A percentile compares a stretch with the other conserved stretches of the same genome.
phyloP scores from a whole-genome alignment of 2,797 vertebrate species.

The Anniella stebbinsi region DNA sequence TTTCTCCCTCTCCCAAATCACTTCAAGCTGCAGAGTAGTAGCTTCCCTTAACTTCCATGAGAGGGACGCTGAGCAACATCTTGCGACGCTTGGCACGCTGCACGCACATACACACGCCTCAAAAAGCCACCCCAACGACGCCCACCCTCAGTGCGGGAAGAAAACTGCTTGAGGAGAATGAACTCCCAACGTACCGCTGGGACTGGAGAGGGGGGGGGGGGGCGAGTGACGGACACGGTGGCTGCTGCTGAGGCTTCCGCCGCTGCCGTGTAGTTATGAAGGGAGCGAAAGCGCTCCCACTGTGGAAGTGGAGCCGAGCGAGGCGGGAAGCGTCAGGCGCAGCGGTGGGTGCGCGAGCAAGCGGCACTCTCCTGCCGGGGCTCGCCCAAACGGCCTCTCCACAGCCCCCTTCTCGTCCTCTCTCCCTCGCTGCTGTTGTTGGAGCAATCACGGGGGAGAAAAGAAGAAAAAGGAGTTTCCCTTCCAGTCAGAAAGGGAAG shows the following conservation, averaged over 20 bases:
- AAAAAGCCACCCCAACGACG: conserved; percentile 27
- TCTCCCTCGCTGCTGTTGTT: conserved; percentile 52
- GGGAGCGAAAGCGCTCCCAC: not conserved
- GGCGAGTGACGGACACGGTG: conserved; percentile 23
- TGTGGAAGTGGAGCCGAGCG: not conserved
- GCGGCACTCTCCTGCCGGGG: conserved; percentile 39
- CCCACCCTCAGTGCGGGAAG: not conserved
- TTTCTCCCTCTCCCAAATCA: conserved; percentile 64
- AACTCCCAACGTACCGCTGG: conserved; percentile 58
- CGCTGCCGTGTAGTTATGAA: not conserved
- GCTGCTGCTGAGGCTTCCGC: conserved; percentile 19
- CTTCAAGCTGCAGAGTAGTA: conserved; percentile 76
- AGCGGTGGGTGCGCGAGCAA: not conserved
- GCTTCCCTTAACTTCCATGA: conserved; percentile 79
- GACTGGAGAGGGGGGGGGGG: conserved; percentile 55
- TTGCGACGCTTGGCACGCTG: conserved; percentile 56
- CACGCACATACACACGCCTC: conserved; percentile 69
- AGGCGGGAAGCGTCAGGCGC: not conserved
- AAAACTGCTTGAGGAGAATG: conserved; percentile 43
- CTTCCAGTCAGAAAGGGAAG: conserved; percentile 60
- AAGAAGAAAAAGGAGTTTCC: conserved; percentile 33
- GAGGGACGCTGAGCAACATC: conserved; percentile 69
- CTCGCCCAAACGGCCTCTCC: conserved; percentile 49
- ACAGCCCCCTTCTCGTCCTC: conserved; percentile 53
- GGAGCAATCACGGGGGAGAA: conserved; percentile 56